Conservation (phyloP, 2,888 invertebrate genomes). For the Xanthorhoe designata region DNA sequence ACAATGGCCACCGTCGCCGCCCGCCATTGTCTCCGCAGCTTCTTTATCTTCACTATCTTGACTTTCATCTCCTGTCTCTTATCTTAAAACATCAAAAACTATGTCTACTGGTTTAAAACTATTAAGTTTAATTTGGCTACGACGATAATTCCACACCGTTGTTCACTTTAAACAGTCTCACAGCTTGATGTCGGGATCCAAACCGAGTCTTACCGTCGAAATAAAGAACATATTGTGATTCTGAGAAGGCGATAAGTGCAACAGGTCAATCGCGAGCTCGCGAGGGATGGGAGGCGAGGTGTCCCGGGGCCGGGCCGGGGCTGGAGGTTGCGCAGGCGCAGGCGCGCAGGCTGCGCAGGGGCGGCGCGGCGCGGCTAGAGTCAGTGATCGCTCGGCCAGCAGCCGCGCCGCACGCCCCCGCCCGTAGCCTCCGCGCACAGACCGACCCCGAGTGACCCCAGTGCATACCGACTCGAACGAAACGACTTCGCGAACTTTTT, state of each 20-base stretch:
- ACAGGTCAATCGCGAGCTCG: conserved; percentile 36
- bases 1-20: conserved; percentile 4
- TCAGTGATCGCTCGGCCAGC: conserved; percentile 77
- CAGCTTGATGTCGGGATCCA: neutral
- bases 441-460: conserved; percentile 78
- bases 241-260: conserved; percentile 62
- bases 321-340: conserved; percentile 34
- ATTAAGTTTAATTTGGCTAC: neutral
- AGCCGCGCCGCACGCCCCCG: conserved; percentile 61
- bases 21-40: conserved; percentile 4
- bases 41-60: conserved; percentile 29
- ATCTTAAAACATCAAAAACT: conserved; percentile 3
- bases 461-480: conserved; percentile 76
- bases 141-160: neutral
- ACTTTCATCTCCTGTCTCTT: conserved; percentile 29
- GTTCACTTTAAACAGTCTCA: neutral
- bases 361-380: conserved; percentile 31
- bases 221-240: conserved; percentile 60
- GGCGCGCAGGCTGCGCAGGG: conserved; percentile 24
- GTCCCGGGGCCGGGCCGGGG: conserved; percentile 1
- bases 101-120: neutral
- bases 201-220: conserved; percentile 19
- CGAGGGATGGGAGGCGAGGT: conserved; percentile 48
- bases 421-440: conserved; percentile 52
- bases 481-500: conserved; percentile 67